Conservation (phyloP, 2,888 invertebrate genomes). For the Nipponacmea schrenckii region DNA sequence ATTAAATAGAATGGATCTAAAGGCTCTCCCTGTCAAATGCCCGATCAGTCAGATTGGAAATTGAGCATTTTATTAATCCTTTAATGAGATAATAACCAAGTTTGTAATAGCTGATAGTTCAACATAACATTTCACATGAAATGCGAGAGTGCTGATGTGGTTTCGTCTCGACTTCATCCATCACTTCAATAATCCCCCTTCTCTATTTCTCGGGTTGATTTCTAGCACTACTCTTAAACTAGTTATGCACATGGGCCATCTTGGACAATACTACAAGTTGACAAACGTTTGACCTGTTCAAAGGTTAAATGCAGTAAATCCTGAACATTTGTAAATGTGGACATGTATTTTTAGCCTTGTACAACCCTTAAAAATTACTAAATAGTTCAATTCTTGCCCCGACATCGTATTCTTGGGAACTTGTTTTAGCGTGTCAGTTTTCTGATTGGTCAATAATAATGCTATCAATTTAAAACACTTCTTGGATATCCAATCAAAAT, state of each 20-base stretch:
- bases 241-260: no score
- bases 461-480: no score
- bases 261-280: no score
- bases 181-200: conserved; percentile 2
- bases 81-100: conserved; percentile 5
- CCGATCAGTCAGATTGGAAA: background rate
- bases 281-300: background rate
- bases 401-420: no score
- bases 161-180: conserved; percentile 3
- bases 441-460: no score
- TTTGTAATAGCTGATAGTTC: background rate
- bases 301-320: background rate
- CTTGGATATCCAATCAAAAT: no score
- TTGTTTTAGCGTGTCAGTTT: no score
- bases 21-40: no score
- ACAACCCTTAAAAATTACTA: background rate
- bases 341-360: background rate
- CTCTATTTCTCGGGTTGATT: background rate
- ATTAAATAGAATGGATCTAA: no score
- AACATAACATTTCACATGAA: background rate
- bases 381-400: background rate
- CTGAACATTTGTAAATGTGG: background rate
- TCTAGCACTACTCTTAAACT: no score
- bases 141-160: background rate
- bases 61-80: background rate